A percentile compares a stretch with the other conserved stretches of the same genome.
Evolutionary conservation across 1,140 invertebrate species (phyloP).

Genomic region (Liolophura sinensis): DNA sequence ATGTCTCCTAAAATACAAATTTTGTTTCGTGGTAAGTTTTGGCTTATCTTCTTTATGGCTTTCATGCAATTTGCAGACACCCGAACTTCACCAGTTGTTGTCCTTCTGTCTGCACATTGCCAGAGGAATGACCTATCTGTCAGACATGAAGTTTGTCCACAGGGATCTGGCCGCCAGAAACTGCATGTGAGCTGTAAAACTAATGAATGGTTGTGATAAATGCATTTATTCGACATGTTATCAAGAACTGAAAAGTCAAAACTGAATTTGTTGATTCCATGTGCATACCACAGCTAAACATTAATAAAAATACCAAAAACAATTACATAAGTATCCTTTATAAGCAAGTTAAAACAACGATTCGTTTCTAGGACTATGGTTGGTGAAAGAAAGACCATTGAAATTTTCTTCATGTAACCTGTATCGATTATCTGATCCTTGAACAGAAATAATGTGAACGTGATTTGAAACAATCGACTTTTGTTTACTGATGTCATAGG

Average conservation of each 20-base stretch:
- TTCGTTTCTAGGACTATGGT: no score
- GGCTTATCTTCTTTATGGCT: no score
- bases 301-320: no score
- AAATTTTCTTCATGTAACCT: neutral
- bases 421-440: neutral
- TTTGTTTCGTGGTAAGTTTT: no score
- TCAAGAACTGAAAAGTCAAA: no score
- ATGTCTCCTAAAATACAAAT: no score
- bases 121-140: constrained; percentile 80
- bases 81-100: constrained; percentile 55
- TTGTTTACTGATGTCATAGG: constrained; percentile 38
- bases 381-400: neutral
- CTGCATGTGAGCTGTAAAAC: constrained; percentile 55
- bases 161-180: constrained; percentile 85
- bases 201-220: constrained; percentile 15
- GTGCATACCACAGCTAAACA: no score
- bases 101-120: constrained; percentile 69
- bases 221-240: constrained; percentile 8
- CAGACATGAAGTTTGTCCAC: constrained; percentile 78
- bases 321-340: no score
- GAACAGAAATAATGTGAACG: no score
- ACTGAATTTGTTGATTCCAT: no score
- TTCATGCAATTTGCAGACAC: constrained; percentile 31
- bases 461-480: neutral
- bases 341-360: no score